Evolutionary conservation across 2,113 vertebrate species (phyloP).

Genomic region (Peromyscus polionotus): DNA sequence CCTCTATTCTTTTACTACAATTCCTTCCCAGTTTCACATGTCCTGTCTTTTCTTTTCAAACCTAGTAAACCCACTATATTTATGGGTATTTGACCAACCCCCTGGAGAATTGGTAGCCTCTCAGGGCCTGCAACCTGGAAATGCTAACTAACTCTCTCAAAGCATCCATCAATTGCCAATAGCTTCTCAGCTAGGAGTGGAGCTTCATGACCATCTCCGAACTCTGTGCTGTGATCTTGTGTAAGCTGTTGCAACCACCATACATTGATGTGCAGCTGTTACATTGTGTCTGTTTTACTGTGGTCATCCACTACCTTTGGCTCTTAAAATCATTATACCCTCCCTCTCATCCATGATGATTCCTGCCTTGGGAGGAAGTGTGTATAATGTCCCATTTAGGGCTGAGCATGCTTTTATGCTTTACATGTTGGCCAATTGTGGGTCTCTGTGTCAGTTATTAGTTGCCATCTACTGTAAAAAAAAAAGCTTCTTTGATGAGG

Average conservation of each 20-base stretch:
- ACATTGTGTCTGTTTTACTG: not conserved
- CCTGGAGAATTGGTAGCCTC: not conserved
- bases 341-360: not conserved
- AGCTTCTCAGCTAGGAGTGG: not conserved
- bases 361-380: not conserved
- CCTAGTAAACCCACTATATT: not conserved
- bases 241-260: not conserved
- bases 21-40: not conserved
- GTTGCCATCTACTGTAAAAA: not conserved
- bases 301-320: not conserved
- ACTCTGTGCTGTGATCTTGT: not conserved
- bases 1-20: not conserved
- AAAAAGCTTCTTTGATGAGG: not conserved
- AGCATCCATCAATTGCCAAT: no score
- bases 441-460: not conserved
- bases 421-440: not conserved
- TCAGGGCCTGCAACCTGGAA: not conserved
- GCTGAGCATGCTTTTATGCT: not conserved
- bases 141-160: not conserved
- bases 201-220: not conserved
- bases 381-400: not conserved
- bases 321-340: not conserved
- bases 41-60: not conserved
- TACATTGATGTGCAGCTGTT: not conserved
- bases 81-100: no score